Conservation (phyloP, 2,113 vertebrate genomes). For the Oreochromis aureus region DNA sequence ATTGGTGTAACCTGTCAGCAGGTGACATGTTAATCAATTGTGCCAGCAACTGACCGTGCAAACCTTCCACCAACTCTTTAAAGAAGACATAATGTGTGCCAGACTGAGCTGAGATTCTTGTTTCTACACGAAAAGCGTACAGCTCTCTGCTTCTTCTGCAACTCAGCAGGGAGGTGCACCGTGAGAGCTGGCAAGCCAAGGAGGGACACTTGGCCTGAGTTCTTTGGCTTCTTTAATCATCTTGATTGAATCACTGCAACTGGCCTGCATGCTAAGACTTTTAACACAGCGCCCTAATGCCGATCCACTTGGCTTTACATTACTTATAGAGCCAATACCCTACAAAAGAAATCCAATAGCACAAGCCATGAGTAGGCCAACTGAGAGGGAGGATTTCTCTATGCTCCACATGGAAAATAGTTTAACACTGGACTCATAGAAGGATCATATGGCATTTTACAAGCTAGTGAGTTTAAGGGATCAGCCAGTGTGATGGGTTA, state of each 20-base stretch:
- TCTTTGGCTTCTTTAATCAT: constrained; percentile 20
- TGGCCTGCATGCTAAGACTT: background rate
- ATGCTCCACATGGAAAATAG: background rate
- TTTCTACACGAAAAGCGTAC: background rate
- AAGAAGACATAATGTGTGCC: background rate
- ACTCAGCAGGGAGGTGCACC: constrained; percentile 5
- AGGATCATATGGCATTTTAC: background rate
- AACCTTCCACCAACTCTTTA: background rate
- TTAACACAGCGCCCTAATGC: constrained; percentile 1
- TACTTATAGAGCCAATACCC: background rate
- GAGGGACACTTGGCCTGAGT: constrained; percentile 13
- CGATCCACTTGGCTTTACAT: background rate
- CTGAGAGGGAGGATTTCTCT: background rate
- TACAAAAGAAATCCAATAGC: constrained; percentile 3
- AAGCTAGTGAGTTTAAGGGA: constrained; percentile 16
- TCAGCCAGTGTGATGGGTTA: background rate
- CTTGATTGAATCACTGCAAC: constrained; percentile 29
- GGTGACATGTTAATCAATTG: background rate
- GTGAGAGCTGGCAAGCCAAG: constrained; percentile 17
- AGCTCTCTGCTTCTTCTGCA: constrained; percentile 3
- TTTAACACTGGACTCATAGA: background rate
- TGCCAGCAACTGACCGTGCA: background rate
- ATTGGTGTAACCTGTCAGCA: background rate
- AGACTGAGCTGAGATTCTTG: background rate
- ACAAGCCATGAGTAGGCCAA: background rate